Evolutionary conservation across 2,113 vertebrate genomes (phyloP), one percentile per base, ranked within the genome.

Genomic region (Mirounga angustirostris): DNA sequence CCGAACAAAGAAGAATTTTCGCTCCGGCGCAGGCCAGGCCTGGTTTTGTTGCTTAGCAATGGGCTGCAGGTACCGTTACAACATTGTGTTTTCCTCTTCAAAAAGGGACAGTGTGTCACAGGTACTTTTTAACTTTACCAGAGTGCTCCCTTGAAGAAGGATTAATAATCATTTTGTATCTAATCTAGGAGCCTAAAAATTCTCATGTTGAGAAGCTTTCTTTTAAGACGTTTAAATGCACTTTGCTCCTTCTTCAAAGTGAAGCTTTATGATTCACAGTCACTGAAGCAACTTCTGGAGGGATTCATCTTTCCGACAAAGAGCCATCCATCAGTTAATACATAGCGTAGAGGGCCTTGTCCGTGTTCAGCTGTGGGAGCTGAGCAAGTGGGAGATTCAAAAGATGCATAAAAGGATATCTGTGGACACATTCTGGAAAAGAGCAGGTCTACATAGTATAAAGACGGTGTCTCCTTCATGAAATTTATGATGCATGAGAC

Each of bases 31-130:
- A 81, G 63, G 83, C 83, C 52, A 87, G 52, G 91, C 69, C 76
- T 43, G 28, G 36, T 79, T 94, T 85, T 54, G 94, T 97, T 98
- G 97, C 97, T 93, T 97, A 97, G 97, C 95, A 92, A 97, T 97
- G 84, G 33, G 46, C 59, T 82, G 36, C 28, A 50, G 0, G 2
- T 36, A 33, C 65, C 81, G 52, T 82, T 28, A 50, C 30, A 5
- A 18, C 19, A 76, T 43, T 88, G 90, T 94, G 78, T 87, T 96
- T 96, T 94, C 87, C 56, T 76, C 92, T 97, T 95, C 90, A 95
- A 79, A 90, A 80, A 71, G 85, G 80, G 79, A 83, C 80, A 54
- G 36, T 19, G 40, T 73, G 54, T 84, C 93, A 94, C 54, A 69
- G 95, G 59, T 76, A 50, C 78, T 97, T 93, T 94, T 81, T 67